Base-by-base conservation (phyloP, 1,140 invertebrate species). In the Megalopta genalis region DNA sequence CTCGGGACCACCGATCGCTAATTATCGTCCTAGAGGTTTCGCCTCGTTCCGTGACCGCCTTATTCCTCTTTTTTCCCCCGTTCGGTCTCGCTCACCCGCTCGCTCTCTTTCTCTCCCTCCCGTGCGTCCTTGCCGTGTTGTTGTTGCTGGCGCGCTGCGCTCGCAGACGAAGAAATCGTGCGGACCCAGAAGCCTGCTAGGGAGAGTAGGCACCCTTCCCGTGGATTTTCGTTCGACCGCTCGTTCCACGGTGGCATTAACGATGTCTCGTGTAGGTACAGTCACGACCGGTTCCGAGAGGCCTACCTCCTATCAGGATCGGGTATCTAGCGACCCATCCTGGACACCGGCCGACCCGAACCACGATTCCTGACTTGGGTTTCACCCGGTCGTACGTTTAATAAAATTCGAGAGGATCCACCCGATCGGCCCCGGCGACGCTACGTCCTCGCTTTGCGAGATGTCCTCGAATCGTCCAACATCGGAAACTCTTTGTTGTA, bases 21-120 rank as follows among this genome's bases (percentile, higher is more conserved):
- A 89, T 90, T 90, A 90, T 90, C 88, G 82, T 84, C 70, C 82
- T 84, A 78, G 85, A 77, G 78, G 66, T 86, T 80, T 85, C 81
- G 69, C 77, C 80, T 86, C 78, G 63, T 80, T 84, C 83, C 74
- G 79, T 63, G 63, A 46, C 46, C 64, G 74, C 39, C 57, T 77
- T 67, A 23, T 68, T 78, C 37, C 42, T 59, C 42, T 67, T 54
- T 60, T 23, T 23, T 12, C 0, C 2, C 9, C 9, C 9, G 18
- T 49, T 49, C 10, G 2, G 18, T 21, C 49, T 21, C 16, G 14
- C 16, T 52, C 49, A 5, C 49, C 16, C 16, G 16, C 16, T 52
- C 49, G 9, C 16, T 2, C 18, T 21, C 49, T 52, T 52, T 52
- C 49, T 21, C 16, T 14, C 14, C 16, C 4, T 21, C 18, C 7